A percentile compares a stretch with the other conserved stretches of the same genome.
These are phyloP conservation scores for Mus minutoides DNA, from an alignment of 2,797 vertebrate species.

Conservation along the genomic window DNA sequence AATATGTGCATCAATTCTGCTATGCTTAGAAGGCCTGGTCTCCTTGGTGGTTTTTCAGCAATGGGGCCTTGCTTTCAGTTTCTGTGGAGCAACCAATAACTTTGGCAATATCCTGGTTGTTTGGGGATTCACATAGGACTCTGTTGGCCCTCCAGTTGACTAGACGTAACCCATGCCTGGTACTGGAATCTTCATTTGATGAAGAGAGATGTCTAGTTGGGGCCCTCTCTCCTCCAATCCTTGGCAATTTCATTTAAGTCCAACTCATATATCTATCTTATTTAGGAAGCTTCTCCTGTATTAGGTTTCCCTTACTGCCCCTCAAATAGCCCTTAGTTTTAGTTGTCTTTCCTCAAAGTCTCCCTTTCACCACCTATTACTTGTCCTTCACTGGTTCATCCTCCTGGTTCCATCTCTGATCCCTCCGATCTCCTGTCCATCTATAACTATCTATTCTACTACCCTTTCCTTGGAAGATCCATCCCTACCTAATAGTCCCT, in stretches of 20 bases:
- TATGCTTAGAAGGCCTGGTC: not conserved
- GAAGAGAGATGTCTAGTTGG: not conserved
- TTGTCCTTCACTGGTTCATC: not conserved
- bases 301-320: not conserved
- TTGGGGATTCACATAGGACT: not conserved
- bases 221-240: not conserved
- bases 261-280: not conserved
- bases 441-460: not conserved
- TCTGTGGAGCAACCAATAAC: not conserved
- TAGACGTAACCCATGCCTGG: not conserved
- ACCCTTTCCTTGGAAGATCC: not conserved
- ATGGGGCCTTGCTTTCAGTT: not conserved
- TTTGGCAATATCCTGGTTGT: not conserved
- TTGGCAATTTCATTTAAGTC: not conserved
- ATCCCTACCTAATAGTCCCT: not conserved
- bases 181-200: not conserved
- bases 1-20: not conserved
- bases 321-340: not conserved
- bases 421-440: not conserved
- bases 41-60: not conserved
- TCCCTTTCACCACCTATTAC: not conserved
- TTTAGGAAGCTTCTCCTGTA: not conserved
- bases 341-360: no score
- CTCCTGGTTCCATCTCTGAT: not conserved
- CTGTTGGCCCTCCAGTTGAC: not conserved